Evolutionary conservation across 2,888 invertebrate genomes (phyloP).

Genomic region (Therioaphis trifolii): DNA sequence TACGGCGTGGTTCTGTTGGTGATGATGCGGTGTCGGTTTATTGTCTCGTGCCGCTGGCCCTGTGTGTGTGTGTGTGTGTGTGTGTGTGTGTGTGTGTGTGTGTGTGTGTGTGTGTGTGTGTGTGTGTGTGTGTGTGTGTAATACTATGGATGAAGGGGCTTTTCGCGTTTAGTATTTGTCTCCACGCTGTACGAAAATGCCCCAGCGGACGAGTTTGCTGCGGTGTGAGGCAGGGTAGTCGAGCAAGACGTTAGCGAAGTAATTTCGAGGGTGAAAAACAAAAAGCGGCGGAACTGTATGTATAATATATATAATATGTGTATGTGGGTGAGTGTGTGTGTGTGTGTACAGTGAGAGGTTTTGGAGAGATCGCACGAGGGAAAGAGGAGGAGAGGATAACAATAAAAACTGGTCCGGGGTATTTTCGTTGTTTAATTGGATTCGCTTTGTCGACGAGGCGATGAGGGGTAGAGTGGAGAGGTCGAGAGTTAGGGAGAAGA

Average conservation of each 20-base stretch:
- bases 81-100: too few species aligned
- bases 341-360: neutral
- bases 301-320: neutral
- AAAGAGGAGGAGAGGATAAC: slow-evolving; percentile 29
- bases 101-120: too few species aligned
- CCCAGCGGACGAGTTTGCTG: slow-evolving; percentile 38
- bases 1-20: neutral
- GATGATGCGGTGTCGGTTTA: neutral
- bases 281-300: slow-evolving; percentile 30
- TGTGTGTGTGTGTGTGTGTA: too few species aligned
- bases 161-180: slow-evolving; percentile 48
- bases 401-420: slow-evolving; percentile 61
- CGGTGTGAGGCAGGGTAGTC: neutral
- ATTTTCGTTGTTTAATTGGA: slow-evolving; percentile 61
- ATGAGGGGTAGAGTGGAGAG: neutral
- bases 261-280: slow-evolving; percentile 61
- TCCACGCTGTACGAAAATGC: slow-evolving; percentile 32
- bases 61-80: too few species aligned
- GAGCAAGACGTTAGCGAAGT: slow-evolving; percentile 53
- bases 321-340: neutral
- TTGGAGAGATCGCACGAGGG: too few species aligned
- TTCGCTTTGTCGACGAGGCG: slow-evolving; percentile 51
- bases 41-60: too few species aligned
- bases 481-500: neutral
- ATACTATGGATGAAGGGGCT: too few species aligned